Percentiles rank a stretch among this genome's conserved stretches.
These are phyloP conservation scores for Drosophila repleta DNA, from an alignment of 1,140 invertebrate species.

Conservation along the genomic window DNA sequence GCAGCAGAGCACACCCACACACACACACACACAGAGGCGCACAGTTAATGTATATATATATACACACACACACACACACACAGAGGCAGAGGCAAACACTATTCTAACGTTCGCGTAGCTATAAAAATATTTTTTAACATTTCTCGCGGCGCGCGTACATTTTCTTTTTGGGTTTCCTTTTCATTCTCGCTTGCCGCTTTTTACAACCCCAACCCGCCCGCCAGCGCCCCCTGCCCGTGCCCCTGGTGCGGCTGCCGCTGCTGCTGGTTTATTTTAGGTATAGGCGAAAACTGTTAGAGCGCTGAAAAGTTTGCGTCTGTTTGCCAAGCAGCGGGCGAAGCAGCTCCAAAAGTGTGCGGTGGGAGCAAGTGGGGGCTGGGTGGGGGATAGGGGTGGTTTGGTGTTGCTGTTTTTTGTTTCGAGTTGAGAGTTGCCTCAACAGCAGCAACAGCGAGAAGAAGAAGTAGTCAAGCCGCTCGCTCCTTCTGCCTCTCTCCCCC, in stretches of 20 bases:
- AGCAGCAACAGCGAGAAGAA: constrained; percentile 3
- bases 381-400: constrained; percentile 5
- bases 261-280: constrained; percentile 43
- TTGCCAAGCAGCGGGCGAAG: constrained; percentile 28
- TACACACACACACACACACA: constrained; percentile 2
- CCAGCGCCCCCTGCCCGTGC: neutral
- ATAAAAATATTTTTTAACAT: constrained; percentile 81
- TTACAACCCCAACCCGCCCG: neutral
- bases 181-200: constrained; percentile 24
- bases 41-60: constrained; percentile 4
- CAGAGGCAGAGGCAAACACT: constrained; percentile 57
- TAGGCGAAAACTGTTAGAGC: constrained; percentile 55
- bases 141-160: constrained; percentile 70
- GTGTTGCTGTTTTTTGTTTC: constrained; percentile 40
- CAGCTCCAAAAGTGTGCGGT: neutral
- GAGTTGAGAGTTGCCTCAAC: constrained; percentile 33
- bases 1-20: neutral
- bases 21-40: neutral
- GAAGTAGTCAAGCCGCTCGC: constrained; percentile 11
- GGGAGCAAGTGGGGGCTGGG: neutral
- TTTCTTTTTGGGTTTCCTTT: constrained; percentile 67
- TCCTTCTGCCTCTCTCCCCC: constrained; percentile 33
- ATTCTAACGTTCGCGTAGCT: constrained; percentile 80
- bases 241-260: constrained; percentile 13
- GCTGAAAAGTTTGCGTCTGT: constrained; percentile 54